Percentiles rank a stretch among this genome's conserved stretches.
phyloP scores from a whole-genome alignment of 2,888 invertebrate species.

The Parascotia fuliginaria region DNA sequence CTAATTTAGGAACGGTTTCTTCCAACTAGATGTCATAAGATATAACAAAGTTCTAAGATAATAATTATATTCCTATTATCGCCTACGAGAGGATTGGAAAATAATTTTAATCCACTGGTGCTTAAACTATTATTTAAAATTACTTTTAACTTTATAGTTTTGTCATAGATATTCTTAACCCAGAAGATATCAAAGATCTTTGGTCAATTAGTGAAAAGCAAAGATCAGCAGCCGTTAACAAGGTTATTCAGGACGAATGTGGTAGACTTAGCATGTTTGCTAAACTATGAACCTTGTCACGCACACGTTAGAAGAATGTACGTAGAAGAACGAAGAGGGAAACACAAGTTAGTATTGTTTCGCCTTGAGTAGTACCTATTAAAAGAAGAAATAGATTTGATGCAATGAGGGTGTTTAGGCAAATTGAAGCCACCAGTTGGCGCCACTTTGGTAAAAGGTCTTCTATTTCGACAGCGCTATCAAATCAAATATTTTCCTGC shows the following conservation, averaged over 20 bases:
- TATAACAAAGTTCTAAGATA: too few relatives aligned
- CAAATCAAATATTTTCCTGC: too few relatives aligned
- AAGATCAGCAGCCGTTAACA: constrained; percentile 48
- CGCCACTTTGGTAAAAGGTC: too few relatives aligned
- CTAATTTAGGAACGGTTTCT: neutral
- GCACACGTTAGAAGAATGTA: constrained; percentile 49
- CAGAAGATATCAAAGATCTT: constrained; percentile 61
- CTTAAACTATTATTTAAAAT: too few relatives aligned
- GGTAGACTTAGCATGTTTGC: constrained; percentile 62
- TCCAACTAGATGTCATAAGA: neutral
- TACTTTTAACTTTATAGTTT: constrained; percentile 11
- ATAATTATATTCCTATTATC: too few relatives aligned
- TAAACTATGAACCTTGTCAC: constrained; percentile 59
- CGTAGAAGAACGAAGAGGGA: constrained; percentile 42
- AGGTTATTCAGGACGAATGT: constrained; percentile 63
- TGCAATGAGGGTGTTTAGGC: too few relatives aligned
- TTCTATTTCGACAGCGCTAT: too few relatives aligned
- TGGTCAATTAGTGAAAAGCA: constrained; percentile 50
- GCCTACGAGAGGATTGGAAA: too few relatives aligned
- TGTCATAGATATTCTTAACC: constrained; percentile 70
- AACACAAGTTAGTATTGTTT: constrained; percentile 45
- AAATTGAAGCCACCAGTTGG: too few relatives aligned
- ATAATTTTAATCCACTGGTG: too few relatives aligned
- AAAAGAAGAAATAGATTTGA: too few relatives aligned
- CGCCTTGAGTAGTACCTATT: too few relatives aligned